phyloP scores from a whole-genome alignment of 1,140 invertebrate genomes.

The Aporrectodea caliginosa region DNA sequence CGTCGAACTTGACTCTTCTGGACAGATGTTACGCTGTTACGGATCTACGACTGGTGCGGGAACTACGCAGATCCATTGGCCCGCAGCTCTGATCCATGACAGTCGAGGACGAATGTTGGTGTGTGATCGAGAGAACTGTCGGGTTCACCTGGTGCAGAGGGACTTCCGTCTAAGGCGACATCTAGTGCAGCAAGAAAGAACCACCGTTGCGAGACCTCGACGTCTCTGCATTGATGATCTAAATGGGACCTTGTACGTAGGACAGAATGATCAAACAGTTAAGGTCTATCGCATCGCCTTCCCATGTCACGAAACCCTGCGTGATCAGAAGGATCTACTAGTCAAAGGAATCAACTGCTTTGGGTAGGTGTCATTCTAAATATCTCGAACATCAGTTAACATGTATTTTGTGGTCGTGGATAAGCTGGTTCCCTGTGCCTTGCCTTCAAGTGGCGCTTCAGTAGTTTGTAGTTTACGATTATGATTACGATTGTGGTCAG shows the following conservation, averaged over 20 bases:
- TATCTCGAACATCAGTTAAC: too few species aligned
- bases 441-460: too few species aligned
- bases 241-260: neutral
- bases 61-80: neutral
- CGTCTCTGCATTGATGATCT: neutral
- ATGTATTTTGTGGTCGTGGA: too few species aligned
- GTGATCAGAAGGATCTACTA: neutral
- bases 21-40: neutral
- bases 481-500: too few species aligned
- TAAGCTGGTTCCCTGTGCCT: too few species aligned
- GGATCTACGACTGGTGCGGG: neutral
- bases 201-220: neutral
- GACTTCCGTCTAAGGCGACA: neutral
- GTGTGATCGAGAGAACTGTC: neutral
- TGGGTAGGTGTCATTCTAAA: too few species aligned
- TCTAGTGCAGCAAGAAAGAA: neutral
- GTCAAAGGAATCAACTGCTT: neutral
- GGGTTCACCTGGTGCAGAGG: neutral
- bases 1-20: neutral
- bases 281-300: neutral
- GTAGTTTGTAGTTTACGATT: too few species aligned
- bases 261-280: neutral
- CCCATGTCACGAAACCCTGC: neutral
- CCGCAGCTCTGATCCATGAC: neutral
- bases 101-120: neutral